Evolutionary conservation across 2,797 vertebrate species (phyloP).

Genomic region (Sebastes matsubarae): DNA sequence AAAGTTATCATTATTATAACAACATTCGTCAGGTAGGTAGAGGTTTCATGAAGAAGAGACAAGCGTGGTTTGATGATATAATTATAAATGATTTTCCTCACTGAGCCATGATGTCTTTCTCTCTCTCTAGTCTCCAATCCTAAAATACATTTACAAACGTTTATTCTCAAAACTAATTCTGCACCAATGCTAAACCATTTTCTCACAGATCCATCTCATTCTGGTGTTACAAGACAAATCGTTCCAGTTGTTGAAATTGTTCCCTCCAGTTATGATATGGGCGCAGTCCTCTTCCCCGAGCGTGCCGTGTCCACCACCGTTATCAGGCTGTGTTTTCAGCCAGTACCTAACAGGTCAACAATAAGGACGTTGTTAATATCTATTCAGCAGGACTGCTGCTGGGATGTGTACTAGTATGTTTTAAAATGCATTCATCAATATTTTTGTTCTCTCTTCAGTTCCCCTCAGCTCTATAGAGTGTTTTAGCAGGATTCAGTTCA

Average conservation of each 20-base stretch:
- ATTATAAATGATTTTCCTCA: background rate
- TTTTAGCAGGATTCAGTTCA: background rate
- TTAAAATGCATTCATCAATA: background rate
- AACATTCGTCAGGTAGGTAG: background rate
- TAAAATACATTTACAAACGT: background rate
- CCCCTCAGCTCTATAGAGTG: no score
- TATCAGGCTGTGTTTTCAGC: background rate
- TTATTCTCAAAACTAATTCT: background rate
- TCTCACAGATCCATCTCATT: conserved; percentile 20
- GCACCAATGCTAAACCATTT: background rate
- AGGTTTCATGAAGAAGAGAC: background rate
- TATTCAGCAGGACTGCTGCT: background rate
- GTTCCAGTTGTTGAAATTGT: background rate
- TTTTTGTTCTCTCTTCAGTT: background rate
- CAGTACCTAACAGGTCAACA: conserved; percentile 1
- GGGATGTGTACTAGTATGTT: no score
- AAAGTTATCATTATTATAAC: no score
- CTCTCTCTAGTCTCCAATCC: background rate
- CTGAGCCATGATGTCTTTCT: background rate
- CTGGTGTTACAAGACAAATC: background rate
- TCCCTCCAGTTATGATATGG: background rate
- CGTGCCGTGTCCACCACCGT: background rate
- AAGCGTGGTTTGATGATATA: background rate
- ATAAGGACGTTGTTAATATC: background rate
- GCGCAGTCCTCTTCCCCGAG: conserved; percentile 6